Base-by-base conservation (phyloP, 2,113 vertebrate genomes). In the Gobiocypris rarus region DNA sequence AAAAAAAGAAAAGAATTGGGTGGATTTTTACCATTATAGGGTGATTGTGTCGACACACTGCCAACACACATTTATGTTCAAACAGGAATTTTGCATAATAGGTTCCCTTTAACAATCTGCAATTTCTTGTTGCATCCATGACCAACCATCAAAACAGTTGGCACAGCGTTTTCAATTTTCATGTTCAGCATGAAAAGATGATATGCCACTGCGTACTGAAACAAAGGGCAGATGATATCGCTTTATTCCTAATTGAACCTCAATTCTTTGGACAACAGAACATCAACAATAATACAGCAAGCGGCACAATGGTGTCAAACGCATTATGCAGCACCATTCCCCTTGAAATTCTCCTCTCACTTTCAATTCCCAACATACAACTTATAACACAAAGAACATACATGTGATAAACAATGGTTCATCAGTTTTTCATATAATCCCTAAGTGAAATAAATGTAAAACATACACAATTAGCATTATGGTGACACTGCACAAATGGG, bases 91-190 rank as follows among this genome's bases (percentile, higher is more conserved):
- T 31, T 31, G 28, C 28, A 31, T 31, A 31, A 31, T 2, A 31
- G 28, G 28, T 31, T 2, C 28, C 28, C 28, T 31, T 31, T 24
- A 73, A 75, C 58, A 85, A 73, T 69, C 78, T 75, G 59, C n/a
- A n/a, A n/a, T n/a, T 24, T 26, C 14, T 50, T 63, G n/a, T 4
- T 10, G 9, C 34, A 59, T 73, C 26, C 19, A 61, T 71, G 19
- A 48, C 24, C 3, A 79, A 41, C 17, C 5, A 59, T 45, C 9
- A n/a, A 8, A 73, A 22, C 6, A 65, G 9, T 14, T 50, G 52
- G 13, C 13, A n/a, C 31, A 45, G 13, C 1, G n/a, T n/a, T n/a
- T n/a, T n/a, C n/a, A n/a, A n/a, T n/a, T n/a, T n/a, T n/a, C n/a
- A n/a, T n/a, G n/a, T n/a, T n/a, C n/a, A n/a, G n/a, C n/a, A n/a